Conservation (phyloP, 2,888 invertebrate genomes). For the Diaphora mendica region DNA sequence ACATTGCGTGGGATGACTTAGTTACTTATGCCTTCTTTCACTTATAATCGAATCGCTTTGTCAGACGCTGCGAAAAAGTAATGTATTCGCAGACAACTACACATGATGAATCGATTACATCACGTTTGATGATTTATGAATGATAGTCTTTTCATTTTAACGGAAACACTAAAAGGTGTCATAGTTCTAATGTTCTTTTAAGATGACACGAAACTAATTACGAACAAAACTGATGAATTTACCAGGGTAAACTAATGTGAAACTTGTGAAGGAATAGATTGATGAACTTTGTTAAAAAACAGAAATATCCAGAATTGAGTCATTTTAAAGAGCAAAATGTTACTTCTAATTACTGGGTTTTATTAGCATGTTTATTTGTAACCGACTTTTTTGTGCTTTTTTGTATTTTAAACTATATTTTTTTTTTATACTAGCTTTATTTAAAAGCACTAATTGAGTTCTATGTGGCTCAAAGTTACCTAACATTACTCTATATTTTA, state of each 20-base stretch:
- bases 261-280: background rate
- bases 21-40: background rate
- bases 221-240: background rate
- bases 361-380: too few species aligned
- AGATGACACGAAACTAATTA: background rate
- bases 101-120: constrained; percentile 4
- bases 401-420: background rate
- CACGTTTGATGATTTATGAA: background rate
- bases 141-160: background rate
- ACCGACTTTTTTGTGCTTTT: too few species aligned
- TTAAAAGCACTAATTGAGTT: background rate
- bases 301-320: background rate
- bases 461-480: background rate
- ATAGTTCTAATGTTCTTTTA: background rate
- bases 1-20: background rate
- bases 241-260: background rate
- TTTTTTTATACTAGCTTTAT: background rate
- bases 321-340: background rate
- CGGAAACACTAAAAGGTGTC: background rate
- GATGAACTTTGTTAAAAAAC: background rate
- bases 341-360: background rate
- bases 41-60: constrained; percentile 5
- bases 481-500: constrained; percentile 2
- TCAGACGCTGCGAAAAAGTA: background rate
- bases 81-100: background rate